Evolutionary conservation across 2,113 vertebrate species (phyloP).

Genomic region (Ciconia maguari): DNA sequence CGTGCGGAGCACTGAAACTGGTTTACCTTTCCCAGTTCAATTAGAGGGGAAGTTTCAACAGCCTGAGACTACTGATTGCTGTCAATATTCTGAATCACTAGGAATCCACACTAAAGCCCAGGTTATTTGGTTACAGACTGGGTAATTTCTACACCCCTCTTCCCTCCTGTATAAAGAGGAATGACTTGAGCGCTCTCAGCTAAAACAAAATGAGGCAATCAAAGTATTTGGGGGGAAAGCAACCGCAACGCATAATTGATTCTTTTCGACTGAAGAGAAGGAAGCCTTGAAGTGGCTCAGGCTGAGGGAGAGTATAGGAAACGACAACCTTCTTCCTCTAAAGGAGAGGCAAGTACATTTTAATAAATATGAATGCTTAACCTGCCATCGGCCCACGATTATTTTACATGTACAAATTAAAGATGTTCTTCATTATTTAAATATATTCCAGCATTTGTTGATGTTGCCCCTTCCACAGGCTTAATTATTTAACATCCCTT

Average conservation of each 20-base stretch:
- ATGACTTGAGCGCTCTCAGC: conserved; percentile 45
- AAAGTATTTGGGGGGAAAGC: conserved; percentile 64
- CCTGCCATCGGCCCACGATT: conserved; percentile 57
- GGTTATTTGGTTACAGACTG: conserved; percentile 54
- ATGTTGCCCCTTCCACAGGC: conserved; percentile 57
- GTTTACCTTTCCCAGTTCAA: conserved; percentile 92
- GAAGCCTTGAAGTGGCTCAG: conserved; percentile 65
- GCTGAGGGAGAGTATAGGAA: conserved; percentile 40
- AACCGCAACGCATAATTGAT: conserved; percentile 64
- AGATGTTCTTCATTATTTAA: conserved; percentile 77
- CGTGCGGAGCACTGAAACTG: conserved; percentile 82
- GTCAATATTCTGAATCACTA: conserved; percentile 75
- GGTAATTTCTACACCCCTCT: conserved; percentile 23
- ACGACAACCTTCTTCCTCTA: conserved; percentile 38
- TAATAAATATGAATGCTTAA: conserved; percentile 61
- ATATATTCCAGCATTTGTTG: conserved; percentile 74
- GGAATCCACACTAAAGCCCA: conserved; percentile 42
- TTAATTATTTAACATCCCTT: conserved; percentile 75
- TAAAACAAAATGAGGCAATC: conserved; percentile 66
- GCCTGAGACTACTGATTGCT: conserved; percentile 81
- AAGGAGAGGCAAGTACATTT: conserved; percentile 42
- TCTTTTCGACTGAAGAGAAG: conserved; percentile 64
- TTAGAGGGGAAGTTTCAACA: conserved; percentile 85
- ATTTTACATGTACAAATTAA: conserved; percentile 68
- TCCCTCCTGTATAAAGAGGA: conserved; percentile 15